Base-by-base conservation (phyloP, 2,888 invertebrate genomes). In the Thymelicus lineola region DNA sequence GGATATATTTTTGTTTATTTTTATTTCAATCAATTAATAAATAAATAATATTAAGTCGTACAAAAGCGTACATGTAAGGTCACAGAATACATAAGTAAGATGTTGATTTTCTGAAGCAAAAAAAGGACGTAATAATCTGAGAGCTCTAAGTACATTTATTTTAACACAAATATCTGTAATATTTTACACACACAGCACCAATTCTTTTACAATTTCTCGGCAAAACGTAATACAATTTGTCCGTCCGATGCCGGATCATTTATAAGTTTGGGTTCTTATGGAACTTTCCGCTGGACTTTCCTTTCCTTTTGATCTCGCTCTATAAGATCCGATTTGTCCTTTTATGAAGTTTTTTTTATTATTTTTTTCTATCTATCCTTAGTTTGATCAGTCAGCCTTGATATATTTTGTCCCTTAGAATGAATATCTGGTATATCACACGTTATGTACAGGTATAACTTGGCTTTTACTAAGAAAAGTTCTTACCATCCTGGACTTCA, bases 251-350 rank as follows among this genome's bases (percentile, higher is more conserved):
- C 75, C 77, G 76, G 81, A 81, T 81, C 81, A 80, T 77, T 80
- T 78, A 77, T 75, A 76, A 83, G 79, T 82, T 81, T 75, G 72
- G 75, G 66, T 71, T 69, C 75, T 70, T 72, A 58, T 66, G 62
- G 65, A 79, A 82, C 74, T 83, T 81, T 76, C 72, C 73, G 75
- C 74, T 72, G 79, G 77, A 77, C 81, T 77, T 28, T 28, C 75
- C 77, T 78, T 79, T 76, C 75, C 79, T 82, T 86, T 88, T 88
- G 88, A 89, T 88, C 86, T 81, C 15, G 55, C 77, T 80, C 82
- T 72, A 77, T 76, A 78, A 76, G 75, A 76, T 75, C 45, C 67
- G 42, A 50, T 70, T 73, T 48, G 72, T 75, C 76, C 80, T 80
- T 79, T 80, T 78, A 80, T 81, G 74, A 79, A 83, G 80, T 83